Evolutionary conservation across 1,140 invertebrate species (phyloP), one percentile per base, ranked within the genome.

Genomic region (Formica selysi): DNA sequence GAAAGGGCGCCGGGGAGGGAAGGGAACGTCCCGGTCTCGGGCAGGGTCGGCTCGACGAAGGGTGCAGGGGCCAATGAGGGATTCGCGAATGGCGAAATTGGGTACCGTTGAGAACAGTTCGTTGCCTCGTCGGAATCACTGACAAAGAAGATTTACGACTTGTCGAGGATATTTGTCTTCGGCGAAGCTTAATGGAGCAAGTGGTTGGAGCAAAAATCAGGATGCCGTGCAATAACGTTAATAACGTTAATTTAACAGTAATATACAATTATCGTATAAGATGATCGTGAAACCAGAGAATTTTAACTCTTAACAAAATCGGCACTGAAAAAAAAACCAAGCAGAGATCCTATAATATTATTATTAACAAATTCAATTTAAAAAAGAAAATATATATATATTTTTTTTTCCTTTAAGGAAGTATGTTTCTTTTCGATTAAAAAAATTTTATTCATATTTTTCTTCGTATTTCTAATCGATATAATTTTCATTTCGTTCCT

Each of bases 31-130:
- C 67, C 36, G 74, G 80, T 84, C 81, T 76, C 32, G 54, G 54
- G 22, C 57, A 78, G 59, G 57, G n/a, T 84, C 81, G 81, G 48
- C 93, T 22, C 68, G 32, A 93, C 93, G 94, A 94, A 89, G 84
- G 88, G 88, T 83, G 90, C 87, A 89, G 88, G 91, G 91, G 83
- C 61, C 73, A 71, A 85, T 61, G 81, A 78, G 78, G 68, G 68
- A 80, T 38, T 76, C 22, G 22, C 22, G 22, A 22, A 22, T 0
- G 22, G 11, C 26, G 26, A 81, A 71, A 81, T 81, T 81, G 26
- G 79, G 38, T 38, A 38, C 32, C 59, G 51, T 41, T 32, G 67
- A 71, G 26, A 70, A 67, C n/a, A 26, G 32, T 41, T 71, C 22
- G 64, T 57, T 80, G 78, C 78, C 59, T 41, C 19, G 22, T 36